phyloP scores from a whole-genome alignment of 2,113 vertebrate genomes.

The Lepisosteus oculatus region DNA sequence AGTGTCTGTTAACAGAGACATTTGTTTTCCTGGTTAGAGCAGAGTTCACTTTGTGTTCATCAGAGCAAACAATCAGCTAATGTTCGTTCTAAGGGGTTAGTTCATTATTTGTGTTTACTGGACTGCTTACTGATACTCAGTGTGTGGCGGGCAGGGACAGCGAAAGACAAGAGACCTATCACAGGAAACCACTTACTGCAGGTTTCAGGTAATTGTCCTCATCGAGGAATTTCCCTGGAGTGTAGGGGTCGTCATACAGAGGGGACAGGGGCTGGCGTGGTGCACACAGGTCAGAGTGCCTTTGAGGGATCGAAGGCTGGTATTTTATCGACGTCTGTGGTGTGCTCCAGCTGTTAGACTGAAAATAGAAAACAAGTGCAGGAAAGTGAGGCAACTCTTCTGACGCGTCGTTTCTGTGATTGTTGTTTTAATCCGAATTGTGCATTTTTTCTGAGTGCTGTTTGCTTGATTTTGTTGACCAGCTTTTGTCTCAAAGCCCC shows the following conservation, averaged over 20 bases:
- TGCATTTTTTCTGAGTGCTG: no score
- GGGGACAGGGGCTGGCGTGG: slow-evolving; percentile 67
- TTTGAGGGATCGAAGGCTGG: slow-evolving; percentile 47
- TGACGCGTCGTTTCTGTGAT: background rate
- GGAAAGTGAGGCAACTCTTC: background rate
- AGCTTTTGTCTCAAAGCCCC: no score
- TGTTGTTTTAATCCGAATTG: background rate
- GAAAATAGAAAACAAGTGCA: slow-evolving; percentile 26
- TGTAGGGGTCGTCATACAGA: slow-evolving; percentile 70
- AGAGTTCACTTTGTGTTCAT: no score
- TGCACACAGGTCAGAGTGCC: slow-evolving; percentile 62
- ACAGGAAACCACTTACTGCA: slow-evolving; percentile 55
- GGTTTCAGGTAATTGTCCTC: slow-evolving; percentile 37
- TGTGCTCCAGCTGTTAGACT: slow-evolving; percentile 71
- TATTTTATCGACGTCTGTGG: slow-evolving; percentile 54
- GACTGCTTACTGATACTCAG: no score
- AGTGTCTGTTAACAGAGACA: no score
- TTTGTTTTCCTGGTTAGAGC: no score
- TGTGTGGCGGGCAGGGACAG: no score
- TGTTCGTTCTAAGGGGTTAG: no score
- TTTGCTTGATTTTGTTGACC: no score
- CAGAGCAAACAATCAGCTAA: no score
- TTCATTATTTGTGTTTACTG: no score
- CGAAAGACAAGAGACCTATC: no score
- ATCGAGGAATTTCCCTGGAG: slow-evolving; percentile 59